These are phyloP conservation scores for Brachylomia viminalis DNA, from an alignment of 2,888 invertebrate species.

Conservation along the genomic window DNA sequence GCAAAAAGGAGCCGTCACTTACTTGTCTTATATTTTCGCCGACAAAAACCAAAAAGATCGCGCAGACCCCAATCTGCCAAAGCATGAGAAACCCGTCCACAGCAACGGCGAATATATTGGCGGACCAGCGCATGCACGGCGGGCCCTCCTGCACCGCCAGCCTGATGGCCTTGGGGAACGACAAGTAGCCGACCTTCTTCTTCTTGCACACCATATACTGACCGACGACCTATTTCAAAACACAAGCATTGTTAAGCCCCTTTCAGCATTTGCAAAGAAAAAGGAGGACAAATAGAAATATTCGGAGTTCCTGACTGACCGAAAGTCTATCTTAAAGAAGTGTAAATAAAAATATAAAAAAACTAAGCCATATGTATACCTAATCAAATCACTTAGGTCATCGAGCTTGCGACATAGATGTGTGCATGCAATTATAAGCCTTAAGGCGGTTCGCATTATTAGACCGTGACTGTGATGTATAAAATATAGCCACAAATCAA, in stretches of 20 bases:
- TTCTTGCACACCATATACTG: conserved; percentile 90
- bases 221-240: conserved; percentile 85
- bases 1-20: not conserved
- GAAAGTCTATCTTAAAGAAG: not conserved
- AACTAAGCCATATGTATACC: no score
- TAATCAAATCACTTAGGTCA: no score
- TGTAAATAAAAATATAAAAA: no score
- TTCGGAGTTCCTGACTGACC: not conserved
- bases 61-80: conserved; percentile 97
- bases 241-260: not conserved
- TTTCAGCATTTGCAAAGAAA: not conserved
- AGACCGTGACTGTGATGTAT: no score
- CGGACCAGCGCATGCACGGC: conserved; percentile 82
- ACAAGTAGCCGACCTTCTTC: conserved; percentile 91
- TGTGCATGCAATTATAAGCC: no score
- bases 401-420: no score
- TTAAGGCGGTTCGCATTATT: no score
- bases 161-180: conserved; percentile 94
- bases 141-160: conserved; percentile 93
- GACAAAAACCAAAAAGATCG: conserved; percentile 96
- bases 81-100: conserved; percentile 92
- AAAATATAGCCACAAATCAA: no score
- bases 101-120: conserved; percentile 85
- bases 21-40: conserved; percentile 92
- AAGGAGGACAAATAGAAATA: not conserved